Base-by-base conservation (phyloP, 2,113 vertebrate genomes). In the Clarias macrocephalus region DNA sequence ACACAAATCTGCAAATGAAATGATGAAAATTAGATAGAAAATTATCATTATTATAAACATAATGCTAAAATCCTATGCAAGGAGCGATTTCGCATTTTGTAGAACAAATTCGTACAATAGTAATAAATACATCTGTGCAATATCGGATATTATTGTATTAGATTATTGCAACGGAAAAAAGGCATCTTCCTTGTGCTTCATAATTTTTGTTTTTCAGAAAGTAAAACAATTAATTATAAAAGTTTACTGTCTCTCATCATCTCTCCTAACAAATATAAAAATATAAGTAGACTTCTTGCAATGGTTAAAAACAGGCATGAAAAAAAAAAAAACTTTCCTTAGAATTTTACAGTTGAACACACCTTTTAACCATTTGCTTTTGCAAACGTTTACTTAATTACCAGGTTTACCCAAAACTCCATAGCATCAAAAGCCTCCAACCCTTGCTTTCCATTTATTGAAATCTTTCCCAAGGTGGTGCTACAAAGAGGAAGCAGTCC, bases 401-500 rank as follows among this genome's bases (percentile, higher is more conserved):
- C 11, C 21, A 76, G 42, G 42, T 52, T 76, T 52, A 5, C 8
- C 8, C 66, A 33, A 70, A 70, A 70, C 6, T 73, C 7, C 33
- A 42, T 33, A 9, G 42, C 23, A 52, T 76, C 52, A 11, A 15
- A 21, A 10, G 23, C 21, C 73, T 52, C 23, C 48, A 75, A 75
- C 15, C 6, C 33, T 5, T 21, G 8, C 23, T 73, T 42, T 11
- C 42, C 37, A 37, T 21, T 21, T 73, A 73, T 12, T 23, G 18
- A 19, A 42, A 42, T 9, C 13, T 77, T 23, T 37, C 15, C 85
- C 18, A 63, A 88, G 89, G 85, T 73, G 83, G 79, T 25, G 25
- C 30, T 5, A 11, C 75, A 33, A 88, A 90, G 75, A 96, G 90
- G 91, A 99, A 97, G 79, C 98, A 99, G 87, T 94, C 93, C 57